Evolutionary conservation across 2,113 vertebrate species (phyloP), one percentile per base, ranked within the genome.

Genomic region (Gorsachius goisagi): DNA sequence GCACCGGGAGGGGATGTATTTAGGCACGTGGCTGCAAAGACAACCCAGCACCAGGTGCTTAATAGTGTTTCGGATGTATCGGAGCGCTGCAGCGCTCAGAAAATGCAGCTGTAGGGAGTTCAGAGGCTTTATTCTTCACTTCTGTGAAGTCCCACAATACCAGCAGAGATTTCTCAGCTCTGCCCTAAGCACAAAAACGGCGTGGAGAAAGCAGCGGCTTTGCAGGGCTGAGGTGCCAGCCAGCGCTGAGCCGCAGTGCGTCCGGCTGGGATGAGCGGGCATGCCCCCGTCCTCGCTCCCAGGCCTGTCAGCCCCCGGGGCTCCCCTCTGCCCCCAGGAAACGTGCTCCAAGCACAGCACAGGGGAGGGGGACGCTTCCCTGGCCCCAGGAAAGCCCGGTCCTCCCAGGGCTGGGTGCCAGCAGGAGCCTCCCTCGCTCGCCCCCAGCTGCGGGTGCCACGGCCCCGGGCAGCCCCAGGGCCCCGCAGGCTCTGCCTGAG

Each of bases 41-140:
- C 94, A 92, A 73, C 89, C 91, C 81, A 52, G 77, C 85, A 89
- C 74, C 94, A 95, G 91, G 94, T 95, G 74, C 85, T 96, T 95
- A 95, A 96, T 85, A 89, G 84, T 2, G 5, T 90, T 96, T 69
- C 77, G 59, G 93, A 89, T 84, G 94, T 95, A 93, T 88, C 35
- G 0, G 81, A 91, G 81, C 79, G 74, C 78, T 94, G 53, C 89
- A 88, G 74, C 18, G 32, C 89, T 94, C 74, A 76, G 85, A 85
- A 95, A 89, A 94, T 68, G 87, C 91, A 93, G 85, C 91, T 93
- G 77, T 74, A 88, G 91, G 84, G 91, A 95, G 74, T 85, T 87
- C 62, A 39, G 84, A 89, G 94, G 73, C 94, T 95, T 93, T 77
- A 89, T 91, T 82, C 74, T 87, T 94, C 85, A 68, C 60, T 74